Base-by-base conservation (phyloP, 2,888 invertebrate species). In the Eupithecia subfuscata region DNA sequence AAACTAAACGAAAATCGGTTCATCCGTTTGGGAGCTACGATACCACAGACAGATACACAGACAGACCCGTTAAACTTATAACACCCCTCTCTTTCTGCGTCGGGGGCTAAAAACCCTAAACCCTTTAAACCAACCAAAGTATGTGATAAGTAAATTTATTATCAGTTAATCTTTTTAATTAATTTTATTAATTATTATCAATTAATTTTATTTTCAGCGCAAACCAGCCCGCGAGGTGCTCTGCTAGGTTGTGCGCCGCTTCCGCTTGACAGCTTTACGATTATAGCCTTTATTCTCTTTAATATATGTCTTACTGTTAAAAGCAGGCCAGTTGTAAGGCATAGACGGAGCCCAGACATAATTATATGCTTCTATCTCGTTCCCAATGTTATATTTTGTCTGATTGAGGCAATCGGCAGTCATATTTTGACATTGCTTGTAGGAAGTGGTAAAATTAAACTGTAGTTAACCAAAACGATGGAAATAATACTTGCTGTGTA, bases 171-270 rank as follows among this genome's bases (percentile, higher is more conserved):
- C n/a, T n/a, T n/a, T n/a, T n/a, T n/a, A 30, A 30, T 30, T 30
- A 30, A 30, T 37, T 37, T 37, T 37, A 7, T 88, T 82, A n/a
- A n/a, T n/a, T 30, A 30, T 30, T 30, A 30, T 30, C 30, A 30
- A 30, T 30, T 30, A 30, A 30, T 37, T 37, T 37, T 37, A 7
- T 88, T 82, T 79, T 11, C 90, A 93, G 93, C 89, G 88, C 82
- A 84, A 87, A 71, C 90, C 91, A 82, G 90, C 89, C 85, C 85
- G 87, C 87, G 94, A 94, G 90, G 87, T 93, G 87, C 94, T 94
- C 84, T 94, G 94, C 88, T 94, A 92, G 92, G 91, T 90, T 91
- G 91, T 91, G 91, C 83, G 81, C 75, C 84, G 90, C 88, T 90
- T 89, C 83, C 82, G 90, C 90, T 90, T 90, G 84, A 82, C 85